phyloP scores from a whole-genome alignment of 2,797 vertebrate genomes.

The Acipenser oxyrinchus region DNA sequence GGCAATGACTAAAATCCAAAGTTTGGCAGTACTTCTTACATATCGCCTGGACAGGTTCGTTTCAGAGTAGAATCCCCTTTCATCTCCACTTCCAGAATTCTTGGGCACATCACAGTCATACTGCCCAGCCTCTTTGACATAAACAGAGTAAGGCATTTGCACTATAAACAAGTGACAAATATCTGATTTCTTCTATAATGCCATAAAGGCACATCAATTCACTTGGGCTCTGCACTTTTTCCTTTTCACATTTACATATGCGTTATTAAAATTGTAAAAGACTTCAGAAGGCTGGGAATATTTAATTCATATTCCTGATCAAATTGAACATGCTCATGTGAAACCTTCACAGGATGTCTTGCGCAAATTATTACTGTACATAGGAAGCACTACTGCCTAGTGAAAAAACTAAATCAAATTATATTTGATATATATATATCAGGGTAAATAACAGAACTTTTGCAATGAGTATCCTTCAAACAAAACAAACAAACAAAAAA shows the following conservation, averaged over 20 bases:
- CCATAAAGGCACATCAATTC: constrained; percentile 14
- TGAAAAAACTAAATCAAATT: constrained; percentile 9
- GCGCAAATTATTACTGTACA: constrained; percentile 30
- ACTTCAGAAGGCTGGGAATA: constrained; percentile 7
- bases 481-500: no score
- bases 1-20: constrained; percentile 26
- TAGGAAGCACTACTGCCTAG: constrained; percentile 7
- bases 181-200: constrained; percentile 27
- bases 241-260: constrained; percentile 12
- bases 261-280: constrained; percentile 22
- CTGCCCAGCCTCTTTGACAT: constrained; percentile 23
- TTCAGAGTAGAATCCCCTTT: constrained; percentile 23
- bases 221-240: constrained; percentile 12
- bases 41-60: constrained; percentile 20
- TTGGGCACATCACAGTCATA: constrained; percentile 25
- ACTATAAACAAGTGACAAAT: constrained; percentile 33
- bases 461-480: no score
- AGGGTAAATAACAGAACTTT: no score
- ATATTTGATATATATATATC: no score
- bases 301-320: no score
- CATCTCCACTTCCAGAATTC: constrained; percentile 26
- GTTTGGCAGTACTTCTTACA: constrained; percentile 23
- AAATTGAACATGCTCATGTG: background rate
- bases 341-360: constrained; percentile 18
- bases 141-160: constrained; percentile 30